phyloP scores from a whole-genome alignment of 2,888 invertebrate genomes.

The Apamea anceps region DNA sequence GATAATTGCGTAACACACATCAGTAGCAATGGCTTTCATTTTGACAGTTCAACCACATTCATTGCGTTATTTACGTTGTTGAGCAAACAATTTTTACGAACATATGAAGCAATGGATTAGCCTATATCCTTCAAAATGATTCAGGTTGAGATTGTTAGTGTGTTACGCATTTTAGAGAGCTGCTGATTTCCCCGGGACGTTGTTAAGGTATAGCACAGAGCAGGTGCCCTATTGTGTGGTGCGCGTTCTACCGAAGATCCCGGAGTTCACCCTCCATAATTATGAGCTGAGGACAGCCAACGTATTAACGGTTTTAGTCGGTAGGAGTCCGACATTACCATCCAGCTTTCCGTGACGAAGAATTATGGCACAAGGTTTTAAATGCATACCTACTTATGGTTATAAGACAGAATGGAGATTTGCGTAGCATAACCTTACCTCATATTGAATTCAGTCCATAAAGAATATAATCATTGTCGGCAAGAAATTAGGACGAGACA shows the following conservation, averaged over 20 bases:
- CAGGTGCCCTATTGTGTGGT: conserved; percentile 36
- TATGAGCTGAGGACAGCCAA: not conserved
- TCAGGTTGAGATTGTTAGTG: not conserved
- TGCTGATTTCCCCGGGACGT: not conserved
- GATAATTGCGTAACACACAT: not conserved
- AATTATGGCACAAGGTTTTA: not conserved
- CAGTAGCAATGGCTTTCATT: not conserved
- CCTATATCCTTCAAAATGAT: not conserved
- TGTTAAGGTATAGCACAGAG: conserved; percentile 17
- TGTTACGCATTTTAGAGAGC: not conserved
- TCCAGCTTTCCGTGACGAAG: conserved; percentile 21
- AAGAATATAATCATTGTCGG: not conserved
- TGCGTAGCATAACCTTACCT: not conserved
- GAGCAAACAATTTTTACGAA: not conserved
- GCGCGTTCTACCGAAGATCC: conserved; percentile 52
- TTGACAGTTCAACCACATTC: not conserved
- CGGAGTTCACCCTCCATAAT: conserved; percentile 31
- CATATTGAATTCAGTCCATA: not conserved
- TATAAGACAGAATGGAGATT: not conserved
- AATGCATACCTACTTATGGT: not conserved
- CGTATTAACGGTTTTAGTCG: conserved; percentile 33
- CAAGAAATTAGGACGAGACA: not conserved
- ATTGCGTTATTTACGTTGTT: not conserved
- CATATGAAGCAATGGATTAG: not conserved
- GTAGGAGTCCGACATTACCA: conserved; percentile 9